These are phyloP conservation scores for Callithrix jacchus DNA, from an alignment of 2,113 vertebrate genomes.

Conservation along the genomic window DNA sequence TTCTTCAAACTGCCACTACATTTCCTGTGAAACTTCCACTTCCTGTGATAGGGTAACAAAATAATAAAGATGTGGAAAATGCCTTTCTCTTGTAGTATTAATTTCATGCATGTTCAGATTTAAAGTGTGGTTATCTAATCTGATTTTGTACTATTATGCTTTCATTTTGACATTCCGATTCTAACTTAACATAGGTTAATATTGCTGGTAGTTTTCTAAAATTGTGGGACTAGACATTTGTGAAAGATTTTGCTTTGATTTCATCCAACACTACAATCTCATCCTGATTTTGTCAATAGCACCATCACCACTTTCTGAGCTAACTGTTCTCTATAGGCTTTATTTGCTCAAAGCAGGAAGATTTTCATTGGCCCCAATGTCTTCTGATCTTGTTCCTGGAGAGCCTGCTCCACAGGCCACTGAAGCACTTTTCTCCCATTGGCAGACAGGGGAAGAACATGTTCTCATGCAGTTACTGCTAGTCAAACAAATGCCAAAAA, in stretches of 20 bases:
- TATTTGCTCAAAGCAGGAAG: neutral
- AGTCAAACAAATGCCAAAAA: neutral
- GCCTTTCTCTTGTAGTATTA: neutral
- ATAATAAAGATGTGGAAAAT: neutral
- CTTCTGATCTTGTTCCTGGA: neutral
- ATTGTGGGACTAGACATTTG: neutral
- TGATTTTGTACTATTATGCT: neutral
- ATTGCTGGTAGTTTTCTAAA: neutral
- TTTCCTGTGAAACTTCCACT: neutral
- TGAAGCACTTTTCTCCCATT: neutral
- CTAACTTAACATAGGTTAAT: neutral
- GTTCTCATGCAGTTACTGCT: neutral
- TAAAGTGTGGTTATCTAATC: neutral
- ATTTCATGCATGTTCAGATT: too few relatives aligned
- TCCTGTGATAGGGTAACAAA: too few relatives aligned
- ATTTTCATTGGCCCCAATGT: neutral
- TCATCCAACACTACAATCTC: neutral
- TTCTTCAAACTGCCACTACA: neutral
- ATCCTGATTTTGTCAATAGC: neutral
- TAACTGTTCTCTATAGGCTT: neutral
- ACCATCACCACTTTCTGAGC: neutral
- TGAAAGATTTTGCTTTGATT: neutral
- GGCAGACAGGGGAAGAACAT: neutral
- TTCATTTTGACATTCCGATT: neutral
- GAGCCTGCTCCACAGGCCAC: neutral